Percentiles rank a stretch among this genome's conserved stretches.
Evolutionary conservation across 35 echinoderm and acorn worm genomes (phyloP).

Genomic region (Eucidaris tribuloides): DNA sequence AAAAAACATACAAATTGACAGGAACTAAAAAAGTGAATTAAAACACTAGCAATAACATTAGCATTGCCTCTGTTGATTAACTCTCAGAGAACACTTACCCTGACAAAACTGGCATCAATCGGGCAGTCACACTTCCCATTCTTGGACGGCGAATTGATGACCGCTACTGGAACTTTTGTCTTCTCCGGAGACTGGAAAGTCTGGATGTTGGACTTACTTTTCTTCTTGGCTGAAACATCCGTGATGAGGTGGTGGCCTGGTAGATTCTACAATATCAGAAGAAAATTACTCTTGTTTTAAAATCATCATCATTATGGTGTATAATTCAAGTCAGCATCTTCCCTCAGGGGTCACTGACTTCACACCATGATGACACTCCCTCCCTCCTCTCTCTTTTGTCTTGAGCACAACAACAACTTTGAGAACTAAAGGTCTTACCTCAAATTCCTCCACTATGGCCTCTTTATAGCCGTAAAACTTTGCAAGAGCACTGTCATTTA

Average conservation of each 20-base stretch:
- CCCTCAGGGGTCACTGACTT: background rate
- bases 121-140: background rate
- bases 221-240: slow-evolving; percentile 4
- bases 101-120: slow-evolving; percentile 45
- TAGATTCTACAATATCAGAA: slow-evolving; percentile 1
- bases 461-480: slow-evolving; percentile 70
- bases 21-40: too few relatives aligned
- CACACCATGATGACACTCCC: too few relatives aligned
- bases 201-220: background rate
- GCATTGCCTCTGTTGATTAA: too few relatives aligned
- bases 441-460: slow-evolving; percentile 67
- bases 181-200: slow-evolving; percentile 10
- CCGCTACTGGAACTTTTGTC: slow-evolving; percentile 1
- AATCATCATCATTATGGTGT: too few relatives aligned
- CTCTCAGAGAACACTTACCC: too few relatives aligned
- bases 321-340: background rate
- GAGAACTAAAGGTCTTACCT: slow-evolving; percentile 17
- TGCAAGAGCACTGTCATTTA: slow-evolving; percentile 40
- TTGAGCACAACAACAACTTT: background rate
- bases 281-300: too few relatives aligned
- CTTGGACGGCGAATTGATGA: background rate
- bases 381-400: too few relatives aligned
- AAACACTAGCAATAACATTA: too few relatives aligned
- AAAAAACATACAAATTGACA: too few relatives aligned
- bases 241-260: slow-evolving; percentile 10